phyloP scores from a whole-genome alignment of 2,888 invertebrate genomes.

The Dugesia japonica region DNA sequence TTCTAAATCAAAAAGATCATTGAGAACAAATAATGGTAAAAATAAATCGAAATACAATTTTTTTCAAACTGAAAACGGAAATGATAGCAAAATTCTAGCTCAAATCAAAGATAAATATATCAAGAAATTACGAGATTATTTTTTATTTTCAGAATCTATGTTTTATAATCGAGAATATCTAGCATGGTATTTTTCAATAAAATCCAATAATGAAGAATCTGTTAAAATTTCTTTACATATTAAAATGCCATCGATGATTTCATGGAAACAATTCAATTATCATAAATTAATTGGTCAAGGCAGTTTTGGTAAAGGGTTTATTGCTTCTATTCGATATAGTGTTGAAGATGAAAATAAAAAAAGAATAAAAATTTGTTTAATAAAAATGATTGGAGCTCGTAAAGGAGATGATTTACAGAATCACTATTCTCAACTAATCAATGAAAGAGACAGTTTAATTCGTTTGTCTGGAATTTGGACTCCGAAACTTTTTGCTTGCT shows the following conservation, averaged over 20 bases:
- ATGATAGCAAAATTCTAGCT: neutral
- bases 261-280: neutral
- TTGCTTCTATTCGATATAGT: neutral
- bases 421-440: conserved; percentile 2
- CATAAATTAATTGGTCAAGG: neutral
- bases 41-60: neutral
- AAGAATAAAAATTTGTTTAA: conserved; percentile 20
- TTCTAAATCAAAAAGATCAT: neutral
- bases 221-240: neutral
- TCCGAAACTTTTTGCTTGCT: neutral
- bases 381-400: neutral
- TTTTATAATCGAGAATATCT: neutral
- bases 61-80: neutral
- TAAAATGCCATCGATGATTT: neutral
- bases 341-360: neutral
- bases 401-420: neutral
- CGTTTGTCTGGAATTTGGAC: neutral
- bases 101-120: neutral
- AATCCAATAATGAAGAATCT: neutral
- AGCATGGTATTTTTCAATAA: neutral
- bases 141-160: neutral
- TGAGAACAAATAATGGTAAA: neutral
- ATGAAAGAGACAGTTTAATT: neutral
- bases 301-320: neutral
- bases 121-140: neutral